Evolutionary conservation across 2,113 vertebrate genomes (phyloP).

Genomic region (Chiloscyllium plagiosum): DNA sequence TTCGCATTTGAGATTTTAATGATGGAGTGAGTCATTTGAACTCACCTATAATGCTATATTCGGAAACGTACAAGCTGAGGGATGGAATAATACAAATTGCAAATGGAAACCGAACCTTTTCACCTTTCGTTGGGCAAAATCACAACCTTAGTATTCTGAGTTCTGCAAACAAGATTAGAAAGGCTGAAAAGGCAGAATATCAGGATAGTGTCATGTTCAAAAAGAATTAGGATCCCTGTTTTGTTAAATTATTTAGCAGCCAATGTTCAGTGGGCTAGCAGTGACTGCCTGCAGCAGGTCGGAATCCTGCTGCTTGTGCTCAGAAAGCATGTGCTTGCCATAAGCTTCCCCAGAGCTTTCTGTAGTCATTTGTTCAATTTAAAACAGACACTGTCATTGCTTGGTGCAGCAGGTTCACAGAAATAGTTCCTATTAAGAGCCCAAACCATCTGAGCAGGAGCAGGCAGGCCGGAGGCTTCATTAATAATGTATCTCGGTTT

Average conservation of each 20-base stretch:
- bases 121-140: not conserved
- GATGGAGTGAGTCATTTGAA: not conserved
- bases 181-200: constrained; percentile 49
- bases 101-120: not conserved
- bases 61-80: too few species aligned
- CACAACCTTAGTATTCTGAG: not conserved
- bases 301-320: constrained; percentile 53
- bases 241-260: constrained; percentile 65
- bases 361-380: constrained; percentile 67
- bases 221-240: constrained; percentile 55
- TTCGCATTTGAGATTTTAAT: too few species aligned
- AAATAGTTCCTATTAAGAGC: constrained; percentile 64
- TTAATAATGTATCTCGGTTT: constrained; percentile 78
- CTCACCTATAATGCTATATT: not conserved
- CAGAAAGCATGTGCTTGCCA: constrained; percentile 57
- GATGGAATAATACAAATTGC: not conserved
- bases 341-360: constrained; percentile 56
- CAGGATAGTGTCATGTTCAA: constrained; percentile 51
- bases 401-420: constrained; percentile 60
- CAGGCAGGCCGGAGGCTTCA: constrained; percentile 64
- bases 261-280: constrained; percentile 51
- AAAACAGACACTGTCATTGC: constrained; percentile 69
- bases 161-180: constrained; percentile 13
- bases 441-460: constrained; percentile 69
- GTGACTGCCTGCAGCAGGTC: constrained; percentile 61